These are phyloP conservation scores for Orthosia gracilis DNA, from an alignment of 2,888 invertebrate species.

Conservation along the genomic window DNA sequence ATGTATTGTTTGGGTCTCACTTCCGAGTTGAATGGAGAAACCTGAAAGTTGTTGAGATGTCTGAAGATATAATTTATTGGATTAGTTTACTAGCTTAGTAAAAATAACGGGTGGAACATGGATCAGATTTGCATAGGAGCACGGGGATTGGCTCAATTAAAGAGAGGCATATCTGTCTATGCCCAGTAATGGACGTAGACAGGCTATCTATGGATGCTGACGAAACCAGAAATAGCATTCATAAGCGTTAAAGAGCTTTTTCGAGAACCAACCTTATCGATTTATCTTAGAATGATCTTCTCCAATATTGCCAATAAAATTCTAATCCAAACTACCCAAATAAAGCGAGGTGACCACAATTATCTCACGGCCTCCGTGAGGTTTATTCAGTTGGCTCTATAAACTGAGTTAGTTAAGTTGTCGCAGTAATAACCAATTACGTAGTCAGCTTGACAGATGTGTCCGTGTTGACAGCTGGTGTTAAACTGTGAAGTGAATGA, in stretches of 20 bases:
- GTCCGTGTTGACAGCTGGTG: conserved; percentile 7
- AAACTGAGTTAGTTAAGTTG: neutral
- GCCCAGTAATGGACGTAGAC: no score
- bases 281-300: neutral
- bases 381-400: conserved; percentile 11
- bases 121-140: no score
- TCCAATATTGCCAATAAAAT: neutral
- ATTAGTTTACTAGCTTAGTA: neutral
- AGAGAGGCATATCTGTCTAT: no score
- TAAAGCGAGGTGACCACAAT: neutral
- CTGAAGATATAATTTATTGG: neutral
- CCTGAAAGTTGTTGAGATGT: conserved; percentile 1
- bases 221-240: neutral
- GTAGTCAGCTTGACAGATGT: conserved; percentile 20
- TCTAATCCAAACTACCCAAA: neutral
- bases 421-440: neutral
- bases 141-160: no score
- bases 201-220: no score
- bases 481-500: neutral
- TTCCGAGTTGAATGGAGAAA: conserved; percentile 5
- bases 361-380: neutral
- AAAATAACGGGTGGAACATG: neutral
- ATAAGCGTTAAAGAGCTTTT: no score
- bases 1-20: neutral
- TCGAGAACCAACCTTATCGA: no score